phyloP scores from a whole-genome alignment of 2,113 vertebrate genomes.

The human region DNA sequence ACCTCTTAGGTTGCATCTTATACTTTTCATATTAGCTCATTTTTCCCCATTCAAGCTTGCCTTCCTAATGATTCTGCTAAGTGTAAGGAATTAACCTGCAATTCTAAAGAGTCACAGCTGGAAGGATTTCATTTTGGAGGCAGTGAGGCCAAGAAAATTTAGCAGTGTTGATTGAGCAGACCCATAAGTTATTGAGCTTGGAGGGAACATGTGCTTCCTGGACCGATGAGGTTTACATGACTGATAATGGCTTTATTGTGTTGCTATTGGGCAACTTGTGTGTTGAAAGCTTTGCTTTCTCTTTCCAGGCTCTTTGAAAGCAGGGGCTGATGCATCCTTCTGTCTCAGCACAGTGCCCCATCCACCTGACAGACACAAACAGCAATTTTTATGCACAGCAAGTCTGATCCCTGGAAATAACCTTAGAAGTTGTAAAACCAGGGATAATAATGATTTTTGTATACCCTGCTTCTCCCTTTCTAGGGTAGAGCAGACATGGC shows the following conservation, averaged over 20 bases:
- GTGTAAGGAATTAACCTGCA: neutral
- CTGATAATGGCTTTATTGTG: neutral
- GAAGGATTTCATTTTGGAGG: neutral
- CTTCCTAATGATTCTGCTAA: conserved; percentile 28
- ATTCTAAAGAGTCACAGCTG: neutral
- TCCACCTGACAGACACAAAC: neutral
- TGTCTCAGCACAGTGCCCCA: neutral
- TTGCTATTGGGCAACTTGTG: neutral
- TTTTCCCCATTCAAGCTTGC: neutral
- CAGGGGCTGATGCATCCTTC: neutral
- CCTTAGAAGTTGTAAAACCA: neutral
- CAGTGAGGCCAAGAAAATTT: neutral
- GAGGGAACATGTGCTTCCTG: neutral
- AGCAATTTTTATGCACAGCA: neutral
- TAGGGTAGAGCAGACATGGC: neutral
- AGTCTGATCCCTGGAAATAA: neutral
- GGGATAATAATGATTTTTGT: neutral
- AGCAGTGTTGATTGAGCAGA: neutral
- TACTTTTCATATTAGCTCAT: neutral
- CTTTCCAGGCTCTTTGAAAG: neutral
- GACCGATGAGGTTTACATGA: neutral
- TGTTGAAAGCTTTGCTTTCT: neutral
- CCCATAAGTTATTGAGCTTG: neutral
- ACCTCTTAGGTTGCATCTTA: neutral
- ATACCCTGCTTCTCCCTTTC: neutral